A percentile compares a stretch with the other conserved stretches of the same genome.
Evolutionary conservation across 2,888 invertebrate species (phyloP).

Genomic region (Drosophila histrio): DNA sequence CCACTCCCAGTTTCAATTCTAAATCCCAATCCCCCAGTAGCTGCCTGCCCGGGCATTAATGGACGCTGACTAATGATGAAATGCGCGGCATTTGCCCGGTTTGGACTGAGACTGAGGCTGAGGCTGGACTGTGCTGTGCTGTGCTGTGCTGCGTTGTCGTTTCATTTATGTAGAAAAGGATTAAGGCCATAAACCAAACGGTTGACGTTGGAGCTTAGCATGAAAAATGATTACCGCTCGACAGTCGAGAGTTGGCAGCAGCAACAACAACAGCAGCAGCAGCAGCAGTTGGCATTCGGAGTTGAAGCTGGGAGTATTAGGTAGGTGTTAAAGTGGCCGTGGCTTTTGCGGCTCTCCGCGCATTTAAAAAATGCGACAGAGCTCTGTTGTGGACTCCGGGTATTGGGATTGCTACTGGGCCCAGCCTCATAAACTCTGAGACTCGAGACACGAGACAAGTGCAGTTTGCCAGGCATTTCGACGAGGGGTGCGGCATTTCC

Average conservation of each 20-base stretch:
- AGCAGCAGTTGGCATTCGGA: slow-evolving; percentile 12
- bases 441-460: slow-evolving; percentile 44
- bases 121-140: slow-evolving; percentile 38
- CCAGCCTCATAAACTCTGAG: slow-evolving; percentile 22
- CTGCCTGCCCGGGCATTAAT: slow-evolving; percentile 73
- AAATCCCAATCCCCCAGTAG: slow-evolving; percentile 67
- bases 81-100: slow-evolving; percentile 71
- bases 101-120: slow-evolving; percentile 11
- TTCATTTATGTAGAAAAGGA: slow-evolving; percentile 79
- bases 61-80: slow-evolving; percentile 76
- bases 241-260: slow-evolving; percentile 65
- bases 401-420: slow-evolving; percentile 10
- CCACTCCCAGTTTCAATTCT: slow-evolving; percentile 55
- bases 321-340: slow-evolving; percentile 77
- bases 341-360: slow-evolving; percentile 62
- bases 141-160: slow-evolving; percentile 41
- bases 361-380: slow-evolving; percentile 62
- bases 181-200: slow-evolving; percentile 80
- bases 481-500: slow-evolving; percentile 41
- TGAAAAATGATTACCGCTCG: slow-evolving; percentile 76
- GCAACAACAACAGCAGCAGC: slow-evolving; percentile 3
- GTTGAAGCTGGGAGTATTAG: slow-evolving; percentile 52
- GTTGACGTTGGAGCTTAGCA: slow-evolving; percentile 79
- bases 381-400: neutral
- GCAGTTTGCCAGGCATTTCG: slow-evolving; percentile 51